Evolutionary conservation across 2,113 vertebrate genomes (phyloP).

Genomic region (Bubo scandiacus): DNA sequence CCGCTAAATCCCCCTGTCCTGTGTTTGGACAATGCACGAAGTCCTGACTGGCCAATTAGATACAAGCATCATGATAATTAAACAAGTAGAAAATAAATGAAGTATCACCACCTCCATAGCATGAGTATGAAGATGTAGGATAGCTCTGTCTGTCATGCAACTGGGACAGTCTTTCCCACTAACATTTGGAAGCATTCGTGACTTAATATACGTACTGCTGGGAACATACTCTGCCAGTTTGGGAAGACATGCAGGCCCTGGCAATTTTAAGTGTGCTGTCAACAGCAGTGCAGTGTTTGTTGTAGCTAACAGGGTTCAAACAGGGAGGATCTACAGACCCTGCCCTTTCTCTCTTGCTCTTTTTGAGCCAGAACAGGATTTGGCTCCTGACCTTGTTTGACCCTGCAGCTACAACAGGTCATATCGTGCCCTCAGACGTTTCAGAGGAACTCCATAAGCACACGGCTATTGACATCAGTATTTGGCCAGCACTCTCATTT

Average conservation of each 20-base stretch:
- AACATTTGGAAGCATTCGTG: not conserved
- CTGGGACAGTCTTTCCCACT: not conserved
- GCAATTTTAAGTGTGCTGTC: not conserved
- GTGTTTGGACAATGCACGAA: not conserved
- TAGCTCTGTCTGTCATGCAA: not conserved
- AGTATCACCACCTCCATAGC: not conserved
- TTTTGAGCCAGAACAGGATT: not conserved
- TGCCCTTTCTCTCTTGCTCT: not conserved
- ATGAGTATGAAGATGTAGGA: not conserved
- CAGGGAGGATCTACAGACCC: not conserved
- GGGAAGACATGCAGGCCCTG: fast-evolving
- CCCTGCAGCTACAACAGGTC: not conserved
- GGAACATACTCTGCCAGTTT: not conserved
- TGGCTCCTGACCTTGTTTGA: not conserved
- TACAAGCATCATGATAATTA: not conserved
- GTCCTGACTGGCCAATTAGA: not conserved
- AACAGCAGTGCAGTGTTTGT: not conserved
- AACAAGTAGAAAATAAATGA: not conserved
- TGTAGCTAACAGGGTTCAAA: not conserved
- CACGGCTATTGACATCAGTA: fast-evolving
- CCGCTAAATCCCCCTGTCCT: not conserved
- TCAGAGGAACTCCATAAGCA: not conserved
- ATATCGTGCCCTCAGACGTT: not conserved
- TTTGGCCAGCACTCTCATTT: not conserved
- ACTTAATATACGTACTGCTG: not conserved